phyloP scores from a whole-genome alignment of 1,140 invertebrate genomes.

The Leptestheria dahalacensis region DNA sequence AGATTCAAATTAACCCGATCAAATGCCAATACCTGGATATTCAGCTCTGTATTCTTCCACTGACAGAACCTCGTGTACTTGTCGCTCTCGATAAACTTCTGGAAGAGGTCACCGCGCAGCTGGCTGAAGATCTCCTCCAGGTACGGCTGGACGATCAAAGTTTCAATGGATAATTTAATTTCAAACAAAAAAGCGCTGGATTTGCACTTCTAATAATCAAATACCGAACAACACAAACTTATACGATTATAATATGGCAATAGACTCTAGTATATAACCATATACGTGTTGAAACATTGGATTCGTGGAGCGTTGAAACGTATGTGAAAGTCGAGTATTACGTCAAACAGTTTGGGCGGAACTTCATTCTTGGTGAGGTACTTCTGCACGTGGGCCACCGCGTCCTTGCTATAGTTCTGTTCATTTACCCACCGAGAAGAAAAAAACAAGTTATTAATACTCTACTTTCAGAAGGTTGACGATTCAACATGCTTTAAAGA shows the following conservation, averaged over 20 bases:
- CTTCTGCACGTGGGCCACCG: conserved; percentile 91
- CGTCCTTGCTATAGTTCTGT: conserved; percentile 96
- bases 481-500: too few species aligned
- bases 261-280: too few species aligned
- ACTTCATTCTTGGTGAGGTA: conserved; percentile 94
- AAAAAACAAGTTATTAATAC: too few species aligned
- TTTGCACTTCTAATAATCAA: too few species aligned
- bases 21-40: conserved; percentile 85
- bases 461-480: too few species aligned
- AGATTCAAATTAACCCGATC: too few species aligned
- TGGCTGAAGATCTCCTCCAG: conserved; percentile 98
- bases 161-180: neutral
- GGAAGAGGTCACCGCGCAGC: conserved; percentile 89
- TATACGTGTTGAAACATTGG: neutral
- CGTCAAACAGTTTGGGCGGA: conserved; percentile 92
- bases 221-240: too few species aligned
- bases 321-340: conserved; percentile 33
- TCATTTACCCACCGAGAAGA: too few species aligned
- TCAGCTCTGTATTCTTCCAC: conserved; percentile 99
- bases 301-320: neutral
- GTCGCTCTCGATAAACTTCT: conserved; percentile 95
- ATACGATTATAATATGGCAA: too few species aligned
- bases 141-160: too few species aligned
- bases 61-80: conserved; percentile 99
- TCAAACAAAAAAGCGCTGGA: conserved; percentile 7